Evolutionary conservation across 1,140 invertebrate species (phyloP).

Genomic region (Melanaphis sacchari): DNA sequence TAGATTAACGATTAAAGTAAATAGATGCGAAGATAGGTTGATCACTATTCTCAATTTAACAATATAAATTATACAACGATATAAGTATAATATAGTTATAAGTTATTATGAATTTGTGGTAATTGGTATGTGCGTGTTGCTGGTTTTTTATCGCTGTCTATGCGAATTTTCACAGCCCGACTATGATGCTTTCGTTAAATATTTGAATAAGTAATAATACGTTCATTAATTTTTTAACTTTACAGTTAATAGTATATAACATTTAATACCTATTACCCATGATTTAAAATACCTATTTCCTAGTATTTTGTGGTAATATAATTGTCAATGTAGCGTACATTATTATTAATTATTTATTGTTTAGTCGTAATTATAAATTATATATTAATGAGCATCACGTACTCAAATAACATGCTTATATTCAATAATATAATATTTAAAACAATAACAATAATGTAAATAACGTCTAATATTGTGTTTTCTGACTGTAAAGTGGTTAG

Average conservation of each 20-base stretch:
- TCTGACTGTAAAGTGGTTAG: background rate
- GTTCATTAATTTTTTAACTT: background rate
- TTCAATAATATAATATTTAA: background rate
- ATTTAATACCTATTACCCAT: background rate
- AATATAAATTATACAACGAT: too few relatives aligned
- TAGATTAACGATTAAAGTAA: too few relatives aligned
- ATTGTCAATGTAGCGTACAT: background rate
- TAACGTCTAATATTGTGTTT: background rate
- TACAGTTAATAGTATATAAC: background rate
- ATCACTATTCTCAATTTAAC: too few relatives aligned
- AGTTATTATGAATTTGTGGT: background rate
- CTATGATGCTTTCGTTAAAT: background rate
- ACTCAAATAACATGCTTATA: background rate
- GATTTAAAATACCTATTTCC: background rate
- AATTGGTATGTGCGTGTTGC: background rate
- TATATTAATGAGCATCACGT: background rate
- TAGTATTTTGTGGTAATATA: background rate
- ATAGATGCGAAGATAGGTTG: too few relatives aligned
- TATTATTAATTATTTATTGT: conserved; percentile 3
- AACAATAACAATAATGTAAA: background rate
- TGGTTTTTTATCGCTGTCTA: background rate
- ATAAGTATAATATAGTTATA: background rate
- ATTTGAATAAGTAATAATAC: too few relatives aligned
- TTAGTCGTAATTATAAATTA: background rate
- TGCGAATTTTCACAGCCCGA: background rate